These are phyloP conservation scores for Megalonaias nervosa DNA, from an alignment of 1,140 invertebrate species.

Conservation along the genomic window DNA sequence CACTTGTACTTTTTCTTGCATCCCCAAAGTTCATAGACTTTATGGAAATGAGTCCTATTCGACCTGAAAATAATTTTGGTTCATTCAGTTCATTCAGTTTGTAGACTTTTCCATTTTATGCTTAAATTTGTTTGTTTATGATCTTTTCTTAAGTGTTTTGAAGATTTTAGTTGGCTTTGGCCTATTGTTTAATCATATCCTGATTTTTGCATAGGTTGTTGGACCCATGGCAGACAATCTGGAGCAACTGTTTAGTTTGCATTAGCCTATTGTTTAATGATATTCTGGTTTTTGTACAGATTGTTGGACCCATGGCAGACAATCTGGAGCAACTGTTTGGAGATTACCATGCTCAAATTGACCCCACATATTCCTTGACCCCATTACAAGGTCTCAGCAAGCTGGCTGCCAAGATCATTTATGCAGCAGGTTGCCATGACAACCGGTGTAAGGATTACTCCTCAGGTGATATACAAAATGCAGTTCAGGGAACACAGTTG, in stretches of 20 bases:
- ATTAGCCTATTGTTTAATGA: no score
- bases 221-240: conserved; percentile 69
- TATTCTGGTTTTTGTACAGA: conserved; percentile 27
- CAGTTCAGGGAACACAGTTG: conserved; percentile 53
- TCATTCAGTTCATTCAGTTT: no score
- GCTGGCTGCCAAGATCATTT: conserved; percentile 44
- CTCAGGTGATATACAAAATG: conserved; percentile 39
- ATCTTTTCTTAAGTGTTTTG: no score
- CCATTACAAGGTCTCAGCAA: conserved; percentile 54
- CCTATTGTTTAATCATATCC: no score
- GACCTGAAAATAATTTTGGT: no score
- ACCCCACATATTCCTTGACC: conserved; percentile 51
- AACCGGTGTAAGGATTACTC: conserved; percentile 57
- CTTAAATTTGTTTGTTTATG: no score
- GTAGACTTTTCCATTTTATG: no score
- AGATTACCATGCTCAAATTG: conserved; percentile 54
- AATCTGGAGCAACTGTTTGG: conserved; percentile 66
- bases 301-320: conserved; percentile 69
- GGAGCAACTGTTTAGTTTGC: conserved; percentile 50
- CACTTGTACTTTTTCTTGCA: no score
- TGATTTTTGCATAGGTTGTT: conserved; percentile 48
- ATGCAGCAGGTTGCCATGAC: conserved; percentile 59
- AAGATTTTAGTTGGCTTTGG: neutral
- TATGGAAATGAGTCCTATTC: no score
- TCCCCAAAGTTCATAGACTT: no score